phyloP scores from a whole-genome alignment of 2,797 vertebrate genomes.

The Malacoraja senta region DNA sequence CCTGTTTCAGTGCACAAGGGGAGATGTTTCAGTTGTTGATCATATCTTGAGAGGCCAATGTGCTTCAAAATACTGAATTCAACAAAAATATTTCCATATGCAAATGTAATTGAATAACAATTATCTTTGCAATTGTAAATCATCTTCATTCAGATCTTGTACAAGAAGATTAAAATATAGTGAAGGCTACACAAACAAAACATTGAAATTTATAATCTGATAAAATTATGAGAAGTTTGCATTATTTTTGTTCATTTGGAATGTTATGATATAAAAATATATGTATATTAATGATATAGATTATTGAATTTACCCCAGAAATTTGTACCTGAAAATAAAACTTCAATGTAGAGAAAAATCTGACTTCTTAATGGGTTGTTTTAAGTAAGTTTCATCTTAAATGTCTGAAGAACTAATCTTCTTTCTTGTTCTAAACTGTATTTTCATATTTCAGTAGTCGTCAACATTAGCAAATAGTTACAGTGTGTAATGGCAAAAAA shows the following conservation, averaged over 20 bases:
- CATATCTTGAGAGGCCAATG: not conserved
- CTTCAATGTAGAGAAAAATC: not conserved
- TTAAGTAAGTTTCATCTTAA: not conserved
- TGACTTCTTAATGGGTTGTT: not conserved
- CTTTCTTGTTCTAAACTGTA: not conserved
- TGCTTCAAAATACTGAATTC: not conserved
- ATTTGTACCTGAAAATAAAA: not conserved
- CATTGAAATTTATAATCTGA: not conserved
- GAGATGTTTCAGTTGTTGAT: slow-evolving; percentile 32
- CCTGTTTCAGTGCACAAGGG: slow-evolving; percentile 33
- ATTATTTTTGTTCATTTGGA: not conserved
- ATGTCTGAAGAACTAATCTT: not conserved
- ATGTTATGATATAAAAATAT: not conserved
- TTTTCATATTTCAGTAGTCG: not conserved
- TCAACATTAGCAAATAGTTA: not conserved
- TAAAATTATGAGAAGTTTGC: not conserved
- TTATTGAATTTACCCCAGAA: not conserved
- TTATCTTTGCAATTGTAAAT: not conserved
- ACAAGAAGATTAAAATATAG: not conserved
- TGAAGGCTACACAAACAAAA: not conserved
- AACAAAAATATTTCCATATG: not conserved
- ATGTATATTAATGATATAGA: not conserved
- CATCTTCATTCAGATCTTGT: not conserved
- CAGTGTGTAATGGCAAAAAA: not conserved
- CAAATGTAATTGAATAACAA: not conserved